Evolutionary conservation across 2,888 invertebrate species (phyloP), one percentile per base, ranked within the genome.

Genomic region (Euplagia quadripunctaria): DNA sequence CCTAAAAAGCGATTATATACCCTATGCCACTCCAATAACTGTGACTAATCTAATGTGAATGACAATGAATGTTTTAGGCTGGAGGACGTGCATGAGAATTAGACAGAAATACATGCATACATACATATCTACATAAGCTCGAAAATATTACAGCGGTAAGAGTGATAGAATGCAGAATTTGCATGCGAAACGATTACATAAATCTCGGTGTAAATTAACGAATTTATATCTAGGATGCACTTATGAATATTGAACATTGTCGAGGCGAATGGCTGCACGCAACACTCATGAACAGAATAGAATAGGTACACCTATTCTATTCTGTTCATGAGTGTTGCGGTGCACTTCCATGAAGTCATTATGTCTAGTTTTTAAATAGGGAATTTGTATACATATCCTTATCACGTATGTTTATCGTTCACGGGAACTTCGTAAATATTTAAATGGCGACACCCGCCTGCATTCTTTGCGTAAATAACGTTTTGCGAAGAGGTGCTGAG

Each of bases 381-480:
- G 14, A 61, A 61, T 61, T 61, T 31, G 31, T 20, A 61, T 61
- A 61, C 14, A 61, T 14, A 61, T 61, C 14, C 6, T 61, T 31
- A 61, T 61, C 61, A 20, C 12, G 12, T 31, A 5, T 12, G 12
- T 61, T 31, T 31, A 61, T 61, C 31, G 61, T 31, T 61, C 61
- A 61, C 61, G 61, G 61, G 20, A 20, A 58, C 61, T 12, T 12
- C 61, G 31, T 61, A 6, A 61, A 61, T 61, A 14, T 61, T 61
- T 31, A 61, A 61, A 31, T 31, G 61, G 14, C 31, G 20, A 20
- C 12, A 31, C 61, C 31, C 14, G 31, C 61, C 61, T 61, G 61
- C 61, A 61, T 61, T 58, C 58, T 58, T 58, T 58, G 58, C 58
- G 58, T 58, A 58, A 58, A 58, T 58, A n/a, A n/a, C 58, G 20